These are phyloP conservation scores for Anguilla obscura DNA, from an alignment of 2,797 vertebrate genomes.

Conservation along the genomic window DNA sequence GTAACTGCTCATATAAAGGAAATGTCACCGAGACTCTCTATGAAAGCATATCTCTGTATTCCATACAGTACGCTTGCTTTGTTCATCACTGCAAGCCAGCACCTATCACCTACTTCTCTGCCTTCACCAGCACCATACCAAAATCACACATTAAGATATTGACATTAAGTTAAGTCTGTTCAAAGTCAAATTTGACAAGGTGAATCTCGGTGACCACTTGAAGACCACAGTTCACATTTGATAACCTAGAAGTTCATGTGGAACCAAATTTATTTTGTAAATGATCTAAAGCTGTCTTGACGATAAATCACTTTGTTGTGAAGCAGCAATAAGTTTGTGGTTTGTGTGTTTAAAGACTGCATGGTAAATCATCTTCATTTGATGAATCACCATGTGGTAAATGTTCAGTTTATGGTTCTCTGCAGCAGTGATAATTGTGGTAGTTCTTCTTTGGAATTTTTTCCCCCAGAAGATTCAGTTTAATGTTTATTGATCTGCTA, in stretches of 20 bases:
- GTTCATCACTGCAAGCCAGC: neutral
- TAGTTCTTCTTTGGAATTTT: neutral
- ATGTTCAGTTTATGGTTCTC: neutral
- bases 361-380: neutral
- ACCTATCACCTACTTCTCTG: neutral
- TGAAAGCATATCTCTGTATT: neutral
- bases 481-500: neutral
- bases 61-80: neutral
- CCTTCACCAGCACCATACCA: neutral
- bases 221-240: neutral
- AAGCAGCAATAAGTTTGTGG: neutral
- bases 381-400: neutral
- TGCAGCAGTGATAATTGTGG: neutral
- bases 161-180: neutral
- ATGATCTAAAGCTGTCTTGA: too few relatives aligned
- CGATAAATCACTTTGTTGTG: neutral
- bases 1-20: neutral
- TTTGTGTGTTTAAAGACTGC: neutral
- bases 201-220: neutral
- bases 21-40: neutral
- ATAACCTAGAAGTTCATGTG: neutral
- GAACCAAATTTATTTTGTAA: too few relatives aligned
- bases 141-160: neutral
- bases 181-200: neutral
- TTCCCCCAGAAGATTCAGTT: neutral